Percentiles rank a stretch among this genome's conserved stretches.
phyloP scores from a whole-genome alignment of 2,113 vertebrate genomes.

The Oreochromis niloticus region DNA sequence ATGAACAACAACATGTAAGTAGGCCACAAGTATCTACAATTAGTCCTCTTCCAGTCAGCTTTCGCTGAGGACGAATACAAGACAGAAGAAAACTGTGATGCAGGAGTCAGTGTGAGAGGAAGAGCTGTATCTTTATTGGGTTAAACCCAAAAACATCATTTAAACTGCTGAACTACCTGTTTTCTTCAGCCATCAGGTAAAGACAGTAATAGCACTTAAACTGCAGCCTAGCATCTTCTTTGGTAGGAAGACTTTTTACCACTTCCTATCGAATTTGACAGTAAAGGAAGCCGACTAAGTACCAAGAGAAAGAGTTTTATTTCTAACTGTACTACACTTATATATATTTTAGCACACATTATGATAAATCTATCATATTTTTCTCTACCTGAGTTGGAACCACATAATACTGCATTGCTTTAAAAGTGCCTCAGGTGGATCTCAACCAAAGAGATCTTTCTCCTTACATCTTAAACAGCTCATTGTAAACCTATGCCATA shows the following conservation, averaged over 20 bases:
- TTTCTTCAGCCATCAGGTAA: background rate
- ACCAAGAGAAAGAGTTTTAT: background rate
- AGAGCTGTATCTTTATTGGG: background rate
- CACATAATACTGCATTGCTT: background rate
- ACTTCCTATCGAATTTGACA: background rate
- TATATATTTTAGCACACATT: background rate
- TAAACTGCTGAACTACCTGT: background rate
- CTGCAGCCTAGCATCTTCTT: background rate
- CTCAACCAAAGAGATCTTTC: background rate
- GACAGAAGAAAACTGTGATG: background rate
- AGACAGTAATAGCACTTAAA: background rate
- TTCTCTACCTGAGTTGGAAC: background rate
- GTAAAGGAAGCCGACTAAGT: background rate
- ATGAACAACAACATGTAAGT: slow-evolving; percentile 60
- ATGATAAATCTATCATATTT: background rate
- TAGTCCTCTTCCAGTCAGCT: slow-evolving; percentile 22
- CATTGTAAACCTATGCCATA: background rate
- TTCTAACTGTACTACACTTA: background rate
- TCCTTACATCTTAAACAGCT: background rate
- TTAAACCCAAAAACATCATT: background rate
- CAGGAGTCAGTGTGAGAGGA: background rate
- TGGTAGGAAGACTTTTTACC: background rate
- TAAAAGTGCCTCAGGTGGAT: background rate
- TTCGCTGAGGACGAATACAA: slow-evolving; percentile 11
- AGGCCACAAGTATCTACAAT: slow-evolving; percentile 40